Evolutionary conservation across 2,888 invertebrate species (phyloP).

Genomic region (Lumbricus terrestris): DNA sequence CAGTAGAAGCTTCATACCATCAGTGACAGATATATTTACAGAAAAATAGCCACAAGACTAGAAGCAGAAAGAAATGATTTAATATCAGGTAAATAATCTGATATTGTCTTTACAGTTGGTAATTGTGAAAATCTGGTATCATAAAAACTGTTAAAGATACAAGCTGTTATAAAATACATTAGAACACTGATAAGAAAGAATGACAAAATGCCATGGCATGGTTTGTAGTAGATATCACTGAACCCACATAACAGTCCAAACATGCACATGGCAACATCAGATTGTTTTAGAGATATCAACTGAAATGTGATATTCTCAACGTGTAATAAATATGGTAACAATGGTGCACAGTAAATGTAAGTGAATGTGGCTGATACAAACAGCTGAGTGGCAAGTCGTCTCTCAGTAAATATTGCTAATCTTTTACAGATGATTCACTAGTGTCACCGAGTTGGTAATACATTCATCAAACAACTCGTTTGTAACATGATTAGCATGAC

Average conservation of each 20-base stretch:
- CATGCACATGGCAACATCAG: neutral
- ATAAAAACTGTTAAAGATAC: conserved; percentile 4
- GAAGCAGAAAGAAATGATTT: neutral
- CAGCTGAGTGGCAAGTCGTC: neutral
- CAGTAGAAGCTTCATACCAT: neutral
- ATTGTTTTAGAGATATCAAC: neutral
- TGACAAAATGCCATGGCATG: conserved; percentile 7
- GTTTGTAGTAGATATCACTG: neutral
- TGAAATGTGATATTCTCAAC: neutral
- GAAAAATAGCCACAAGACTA: neutral
- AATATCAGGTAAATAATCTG: neutral
- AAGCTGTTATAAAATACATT: neutral
- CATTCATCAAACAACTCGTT: neutral
- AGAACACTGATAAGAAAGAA: conserved; percentile 15
- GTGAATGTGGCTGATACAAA: neutral
- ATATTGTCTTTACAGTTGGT: neutral
- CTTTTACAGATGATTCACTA: neutral
- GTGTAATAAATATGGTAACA: neutral
- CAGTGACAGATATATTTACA: neutral
- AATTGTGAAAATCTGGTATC: neutral
- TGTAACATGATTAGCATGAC: neutral
- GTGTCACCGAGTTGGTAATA: neutral
- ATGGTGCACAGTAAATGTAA: conserved; percentile 3
- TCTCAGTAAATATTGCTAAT: neutral
- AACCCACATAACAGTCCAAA: neutral